A percentile compares a stretch with the other conserved stretches of the same genome.
These are phyloP conservation scores for Heteronetta atricapilla DNA, from an alignment of 2,113 vertebrate genomes.

Conservation along the genomic window DNA sequence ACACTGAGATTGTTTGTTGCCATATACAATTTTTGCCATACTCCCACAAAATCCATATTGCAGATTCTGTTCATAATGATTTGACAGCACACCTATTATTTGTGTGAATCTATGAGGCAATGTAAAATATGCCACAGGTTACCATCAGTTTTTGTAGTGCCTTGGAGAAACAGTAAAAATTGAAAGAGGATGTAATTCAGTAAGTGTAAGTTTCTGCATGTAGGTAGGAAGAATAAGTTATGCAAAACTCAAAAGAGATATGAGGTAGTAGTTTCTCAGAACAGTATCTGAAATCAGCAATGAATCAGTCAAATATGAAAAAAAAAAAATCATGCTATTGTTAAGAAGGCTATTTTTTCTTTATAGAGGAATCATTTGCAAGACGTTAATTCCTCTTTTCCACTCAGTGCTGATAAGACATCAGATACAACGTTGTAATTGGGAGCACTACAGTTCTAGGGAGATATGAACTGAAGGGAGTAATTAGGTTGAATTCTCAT, in stretches of 20 bases:
- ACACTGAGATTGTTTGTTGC: not conserved
- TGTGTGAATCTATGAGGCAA: not conserved
- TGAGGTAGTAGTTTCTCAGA: not conserved
- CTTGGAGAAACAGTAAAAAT: not conserved
- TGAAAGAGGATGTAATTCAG: not conserved
- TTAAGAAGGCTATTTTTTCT: not conserved
- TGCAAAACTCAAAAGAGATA: not conserved
- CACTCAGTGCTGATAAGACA: not conserved
- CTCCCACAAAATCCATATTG: not conserved
- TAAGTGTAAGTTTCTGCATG: not conserved
- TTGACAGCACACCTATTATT: not conserved
- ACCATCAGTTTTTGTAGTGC: not conserved
- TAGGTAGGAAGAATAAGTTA: not conserved
- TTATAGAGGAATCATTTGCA: not conserved
- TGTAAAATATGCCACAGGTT: not conserved
- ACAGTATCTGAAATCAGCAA: not conserved
- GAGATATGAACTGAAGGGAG: not conserved
- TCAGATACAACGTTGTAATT: not conserved
- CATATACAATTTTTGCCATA: not conserved
- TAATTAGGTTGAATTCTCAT: not conserved
- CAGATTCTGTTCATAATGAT: not conserved
- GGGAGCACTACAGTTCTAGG: not conserved
- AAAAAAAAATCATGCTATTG: not conserved
- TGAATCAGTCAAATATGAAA: not conserved
- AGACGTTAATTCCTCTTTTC: not conserved